Percentiles rank a stretch among this genome's conserved stretches.
These are phyloP conservation scores for Chionomys nivalis DNA, from an alignment of 2,113 vertebrate species.

Conservation along the genomic window DNA sequence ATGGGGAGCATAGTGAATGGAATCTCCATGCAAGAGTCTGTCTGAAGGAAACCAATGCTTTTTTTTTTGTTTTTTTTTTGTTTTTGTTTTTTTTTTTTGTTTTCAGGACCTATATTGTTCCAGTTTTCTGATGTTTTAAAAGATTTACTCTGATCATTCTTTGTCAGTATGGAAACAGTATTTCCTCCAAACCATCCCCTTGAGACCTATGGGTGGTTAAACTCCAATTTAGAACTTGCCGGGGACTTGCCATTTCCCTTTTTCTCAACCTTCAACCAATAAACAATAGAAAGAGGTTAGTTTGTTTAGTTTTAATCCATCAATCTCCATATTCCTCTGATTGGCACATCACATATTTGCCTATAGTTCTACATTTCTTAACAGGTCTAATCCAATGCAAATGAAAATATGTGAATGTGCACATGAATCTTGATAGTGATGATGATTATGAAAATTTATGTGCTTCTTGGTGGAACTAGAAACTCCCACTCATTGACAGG, in stretches of 20 bases:
- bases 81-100: not conserved
- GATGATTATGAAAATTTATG: constrained; percentile 57
- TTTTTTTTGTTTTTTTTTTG: no score
- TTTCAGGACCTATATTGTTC: not conserved
- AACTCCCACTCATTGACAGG: constrained; percentile 52
- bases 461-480: constrained; percentile 30
- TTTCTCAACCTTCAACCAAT: constrained; percentile 23
- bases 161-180: not conserved
- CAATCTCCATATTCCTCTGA: constrained; percentile 55
- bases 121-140: not conserved
- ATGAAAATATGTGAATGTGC: constrained; percentile 48
- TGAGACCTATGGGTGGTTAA: constrained; percentile 16
- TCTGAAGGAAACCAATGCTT: not conserved
- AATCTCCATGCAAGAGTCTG: not conserved
- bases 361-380: constrained; percentile 40
- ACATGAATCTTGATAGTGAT: constrained; percentile 43
- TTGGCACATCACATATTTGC: not conserved
- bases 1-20: not conserved
- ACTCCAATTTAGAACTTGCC: not conserved
- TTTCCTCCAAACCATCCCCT: not conserved
- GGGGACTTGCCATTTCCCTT: not conserved
- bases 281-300: constrained; percentile 53
- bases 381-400: constrained; percentile 44
- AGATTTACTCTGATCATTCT: not conserved
- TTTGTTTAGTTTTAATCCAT: constrained; percentile 61